phyloP scores from a whole-genome alignment of 2,797 vertebrate species.

The Fringilla coelebs region DNA sequence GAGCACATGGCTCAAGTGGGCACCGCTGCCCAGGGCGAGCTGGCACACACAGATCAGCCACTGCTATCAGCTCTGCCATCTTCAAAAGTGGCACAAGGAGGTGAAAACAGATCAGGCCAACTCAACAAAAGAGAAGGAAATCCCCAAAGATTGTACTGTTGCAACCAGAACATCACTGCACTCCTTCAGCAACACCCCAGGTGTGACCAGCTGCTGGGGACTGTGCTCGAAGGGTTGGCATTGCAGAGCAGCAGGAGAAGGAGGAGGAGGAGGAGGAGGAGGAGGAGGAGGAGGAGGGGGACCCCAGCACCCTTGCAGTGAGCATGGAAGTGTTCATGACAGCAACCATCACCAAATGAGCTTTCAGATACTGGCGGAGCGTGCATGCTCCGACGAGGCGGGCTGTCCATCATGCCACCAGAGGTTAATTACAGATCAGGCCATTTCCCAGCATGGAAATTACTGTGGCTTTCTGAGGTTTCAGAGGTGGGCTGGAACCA shows the following conservation, averaged over 20 bases:
- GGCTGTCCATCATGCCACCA: neutral
- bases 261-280: neutral
- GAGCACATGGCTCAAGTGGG: accelerated
- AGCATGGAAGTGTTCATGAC: neutral
- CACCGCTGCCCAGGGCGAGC: neutral
- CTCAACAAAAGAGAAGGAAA: neutral
- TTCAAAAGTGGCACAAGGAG: neutral
- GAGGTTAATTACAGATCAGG: conserved; percentile 29
- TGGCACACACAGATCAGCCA: neutral
- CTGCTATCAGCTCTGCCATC: neutral
- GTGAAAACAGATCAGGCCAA: neutral
- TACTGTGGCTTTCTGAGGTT: neutral
- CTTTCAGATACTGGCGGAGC: accelerated
- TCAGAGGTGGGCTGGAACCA: neutral
- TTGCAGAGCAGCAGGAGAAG: neutral
- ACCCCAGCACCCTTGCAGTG: neutral
- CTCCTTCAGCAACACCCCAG: neutral
- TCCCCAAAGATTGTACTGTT: neutral
- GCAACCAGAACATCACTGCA: accelerated
- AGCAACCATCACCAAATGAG: neutral
- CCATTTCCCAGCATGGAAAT: neutral
- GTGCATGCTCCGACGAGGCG: accelerated
- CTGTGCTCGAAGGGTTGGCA: accelerated
- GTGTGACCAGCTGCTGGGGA: accelerated
- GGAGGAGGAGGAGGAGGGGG: neutral